phyloP scores from a whole-genome alignment of 2,797 vertebrate species.

The Chromis chromis region DNA sequence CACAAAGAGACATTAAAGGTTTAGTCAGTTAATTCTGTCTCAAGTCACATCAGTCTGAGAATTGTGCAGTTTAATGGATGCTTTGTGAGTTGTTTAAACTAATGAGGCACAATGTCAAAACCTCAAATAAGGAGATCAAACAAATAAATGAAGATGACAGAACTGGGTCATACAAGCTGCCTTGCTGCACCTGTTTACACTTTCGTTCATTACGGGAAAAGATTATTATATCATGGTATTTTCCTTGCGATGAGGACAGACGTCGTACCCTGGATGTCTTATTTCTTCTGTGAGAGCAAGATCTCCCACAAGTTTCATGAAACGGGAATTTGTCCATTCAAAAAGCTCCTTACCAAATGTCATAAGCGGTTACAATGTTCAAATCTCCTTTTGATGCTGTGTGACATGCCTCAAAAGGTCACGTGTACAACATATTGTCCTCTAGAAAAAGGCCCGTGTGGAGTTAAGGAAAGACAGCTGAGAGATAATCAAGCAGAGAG shows the following conservation, averaged over 20 bases:
- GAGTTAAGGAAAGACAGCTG: conserved; percentile 35
- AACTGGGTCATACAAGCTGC: conserved; percentile 41
- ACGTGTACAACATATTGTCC: conserved; percentile 35
- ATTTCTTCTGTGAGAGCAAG: conserved; percentile 3
- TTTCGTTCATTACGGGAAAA: conserved; percentile 23
- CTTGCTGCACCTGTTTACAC: conserved; percentile 43
- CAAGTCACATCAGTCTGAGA: conserved; percentile 32
- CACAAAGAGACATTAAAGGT: conserved; percentile 36
- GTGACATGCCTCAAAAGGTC: conserved; percentile 58
- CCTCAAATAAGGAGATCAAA: conserved; percentile 33
- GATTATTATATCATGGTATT: not conserved
- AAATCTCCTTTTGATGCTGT: conserved; percentile 39
- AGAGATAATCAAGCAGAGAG: conserved; percentile 17
- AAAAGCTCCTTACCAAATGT: conserved; percentile 24
- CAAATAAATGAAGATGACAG: conserved; percentile 38
- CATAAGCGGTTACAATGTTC: conserved; percentile 30
- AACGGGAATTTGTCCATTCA: conserved; percentile 19
- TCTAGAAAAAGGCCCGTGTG: conserved; percentile 24
- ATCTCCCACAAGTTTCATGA: conserved; percentile 35
- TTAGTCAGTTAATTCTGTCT: conserved; percentile 45
- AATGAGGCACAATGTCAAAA: conserved; percentile 43
- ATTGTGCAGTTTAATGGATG: conserved; percentile 33
- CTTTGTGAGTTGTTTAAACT: conserved; percentile 42
- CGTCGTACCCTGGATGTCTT: not conserved
- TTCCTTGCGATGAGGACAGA: conserved; percentile 4